Base-by-base conservation (phyloP, 2,888 invertebrate species). In the Adineta ricciae region DNA sequence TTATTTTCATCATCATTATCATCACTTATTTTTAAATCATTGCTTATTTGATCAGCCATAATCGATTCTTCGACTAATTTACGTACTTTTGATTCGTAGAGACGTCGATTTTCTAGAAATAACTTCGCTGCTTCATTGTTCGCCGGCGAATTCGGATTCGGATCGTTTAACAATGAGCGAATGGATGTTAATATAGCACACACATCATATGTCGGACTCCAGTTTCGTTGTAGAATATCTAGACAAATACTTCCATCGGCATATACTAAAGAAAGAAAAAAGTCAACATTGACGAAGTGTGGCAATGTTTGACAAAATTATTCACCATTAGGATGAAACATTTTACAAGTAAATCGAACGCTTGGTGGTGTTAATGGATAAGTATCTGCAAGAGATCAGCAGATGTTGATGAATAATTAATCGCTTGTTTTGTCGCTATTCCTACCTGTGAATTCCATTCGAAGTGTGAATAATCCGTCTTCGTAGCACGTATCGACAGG, bases 1-100 rank as follows among this genome's bases (percentile, higher is more conserved):
- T 11, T 38, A n/a, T 56, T 8, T 11, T 19, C 49, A 41, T 50
- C 83, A 50, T 56, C 9, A 11, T 19, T n/a, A 41, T 50, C 83
- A 50, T 50, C 50, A 50, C 7, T 16, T 41, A 64, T 32, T 83
- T 50, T 78, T 41, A 19, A 27, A 27, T 64, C 64, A 64, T 16
- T 64, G 19, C 16, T 32, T 64, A 32, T 32, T 78, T 78, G 78
- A 78, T 78, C 78, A n/a, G 24, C 14, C 36, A 78, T 78, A 9
- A 78, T 41, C 14, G 38, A 41, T 78, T 78, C 78, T 93, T 99
- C 98, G 91, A 99, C 98, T 92, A 97, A 96, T 90, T 96, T 96
- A 93, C 96, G 96, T 90, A 99, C 98, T 93, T 96, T 94, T 92
- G 98, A 98, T 93, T 98, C 97, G 92, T 99, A 99, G 92, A 98